Conservation (phyloP, 1,140 invertebrate species). For the Ips nitidus region DNA sequence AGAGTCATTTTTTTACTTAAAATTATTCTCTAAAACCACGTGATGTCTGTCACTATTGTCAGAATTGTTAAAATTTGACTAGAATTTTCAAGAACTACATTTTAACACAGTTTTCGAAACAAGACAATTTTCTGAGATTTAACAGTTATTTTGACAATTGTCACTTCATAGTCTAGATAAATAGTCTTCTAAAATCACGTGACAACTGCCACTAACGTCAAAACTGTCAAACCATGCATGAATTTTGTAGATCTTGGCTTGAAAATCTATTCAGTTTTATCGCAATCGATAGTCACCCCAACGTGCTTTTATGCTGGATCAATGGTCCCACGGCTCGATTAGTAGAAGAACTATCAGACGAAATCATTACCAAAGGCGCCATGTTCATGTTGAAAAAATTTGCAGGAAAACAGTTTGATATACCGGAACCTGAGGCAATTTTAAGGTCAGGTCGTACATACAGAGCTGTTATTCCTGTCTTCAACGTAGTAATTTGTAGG, state of each 20-base stretch:
- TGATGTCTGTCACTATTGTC: no score
- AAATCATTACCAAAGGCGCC: conserved; percentile 54
- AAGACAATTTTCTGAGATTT: no score
- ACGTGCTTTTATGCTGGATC: conserved; percentile 63
- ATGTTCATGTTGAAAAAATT: conserved; percentile 56
- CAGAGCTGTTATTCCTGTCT: not conserved
- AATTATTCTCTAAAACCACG: no score
- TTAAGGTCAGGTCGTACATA: conserved; percentile 41
- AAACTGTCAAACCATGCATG: no score
- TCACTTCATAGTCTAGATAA: no score
- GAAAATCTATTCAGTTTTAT: conserved; percentile 60
- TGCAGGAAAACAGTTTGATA: conserved; percentile 54
- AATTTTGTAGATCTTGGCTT: conserved; percentile 42
- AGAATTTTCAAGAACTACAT: no score
- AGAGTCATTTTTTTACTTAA: no score
- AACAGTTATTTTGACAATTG: no score
- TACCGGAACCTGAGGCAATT: conserved; percentile 56
- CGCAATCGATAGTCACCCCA: conserved; percentile 54
- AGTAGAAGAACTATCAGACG: conserved; percentile 58
- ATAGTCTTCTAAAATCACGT: no score
- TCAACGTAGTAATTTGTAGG: conserved; percentile 50
- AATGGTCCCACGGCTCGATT: conserved; percentile 57
- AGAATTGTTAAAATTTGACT: no score
- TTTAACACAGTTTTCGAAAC: no score
- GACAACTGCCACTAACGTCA: no score